These are phyloP conservation scores for Uloborus plumipes DNA, from an alignment of 2,888 invertebrate genomes.

Conservation along the genomic window DNA sequence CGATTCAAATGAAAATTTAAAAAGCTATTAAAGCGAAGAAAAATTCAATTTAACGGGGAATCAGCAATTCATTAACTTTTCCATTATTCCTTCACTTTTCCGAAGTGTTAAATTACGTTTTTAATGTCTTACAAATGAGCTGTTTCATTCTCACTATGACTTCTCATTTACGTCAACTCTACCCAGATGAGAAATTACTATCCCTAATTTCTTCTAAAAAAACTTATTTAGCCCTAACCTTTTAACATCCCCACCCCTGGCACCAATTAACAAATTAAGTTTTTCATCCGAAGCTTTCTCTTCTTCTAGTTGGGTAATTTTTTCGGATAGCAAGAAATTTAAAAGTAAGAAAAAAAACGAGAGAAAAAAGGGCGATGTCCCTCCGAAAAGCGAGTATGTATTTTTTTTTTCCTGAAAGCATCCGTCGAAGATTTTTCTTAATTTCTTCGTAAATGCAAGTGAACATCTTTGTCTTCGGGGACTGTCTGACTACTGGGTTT, in stretches of 20 bases:
- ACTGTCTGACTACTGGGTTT: conserved; percentile 5
- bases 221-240: not conserved
- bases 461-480: conserved; percentile 35
- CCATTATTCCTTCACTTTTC: no score
- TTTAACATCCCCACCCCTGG: conserved; percentile 15
- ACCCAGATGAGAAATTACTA: no score
- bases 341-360: conserved; percentile 15
- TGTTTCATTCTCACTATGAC: no score
- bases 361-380: conserved; percentile 3
- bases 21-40: no score
- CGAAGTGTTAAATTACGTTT: no score
- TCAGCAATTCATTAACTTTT: no score
- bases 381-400: not conserved
- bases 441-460: conserved; percentile 55
- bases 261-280: conserved; percentile 59
- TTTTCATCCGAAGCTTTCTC: conserved; percentile 16
- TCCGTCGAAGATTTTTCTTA: conserved; percentile 43
- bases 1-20: no score
- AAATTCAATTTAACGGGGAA: no score
- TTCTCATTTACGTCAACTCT: no score
- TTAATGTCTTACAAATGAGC: no score
- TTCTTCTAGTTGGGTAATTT: conserved; percentile 24
- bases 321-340: conserved; percentile 39
- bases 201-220: not conserved
- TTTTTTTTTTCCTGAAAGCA: conserved; percentile 8